Conservation (phyloP, 2,113 vertebrate genomes). For the Aphelocoma coerulescens region DNA sequence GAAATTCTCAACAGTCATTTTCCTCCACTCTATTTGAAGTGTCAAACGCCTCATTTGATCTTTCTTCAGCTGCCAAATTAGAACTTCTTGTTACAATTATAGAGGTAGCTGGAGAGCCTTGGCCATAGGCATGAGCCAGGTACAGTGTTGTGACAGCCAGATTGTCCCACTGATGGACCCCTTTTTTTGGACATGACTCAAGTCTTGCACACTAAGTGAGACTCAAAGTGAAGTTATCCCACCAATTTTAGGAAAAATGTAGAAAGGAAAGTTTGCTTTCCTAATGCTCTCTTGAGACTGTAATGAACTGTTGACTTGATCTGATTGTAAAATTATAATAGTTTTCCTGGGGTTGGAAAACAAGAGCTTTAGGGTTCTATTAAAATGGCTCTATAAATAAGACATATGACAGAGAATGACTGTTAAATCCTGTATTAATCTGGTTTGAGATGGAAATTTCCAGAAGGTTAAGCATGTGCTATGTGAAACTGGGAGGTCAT, state of each 20-base stretch:
- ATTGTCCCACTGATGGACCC: background rate
- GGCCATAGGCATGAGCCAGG: background rate
- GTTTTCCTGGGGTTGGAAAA: background rate
- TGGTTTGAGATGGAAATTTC: background rate
- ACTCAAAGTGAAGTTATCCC: background rate
- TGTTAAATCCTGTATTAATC: background rate
- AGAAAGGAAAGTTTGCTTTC: background rate
- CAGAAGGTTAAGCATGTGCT: background rate
- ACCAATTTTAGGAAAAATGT: background rate
- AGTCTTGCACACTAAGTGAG: background rate
- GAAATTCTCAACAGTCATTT: background rate
- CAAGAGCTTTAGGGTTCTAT: background rate
- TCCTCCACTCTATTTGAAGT: background rate
- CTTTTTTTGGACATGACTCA: background rate
- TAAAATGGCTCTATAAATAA: background rate
- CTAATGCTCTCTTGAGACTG: background rate
- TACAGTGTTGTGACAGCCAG: background rate
- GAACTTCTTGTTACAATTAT: background rate
- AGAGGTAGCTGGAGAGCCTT: background rate
- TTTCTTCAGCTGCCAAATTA: background rate
- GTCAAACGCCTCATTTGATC: background rate
- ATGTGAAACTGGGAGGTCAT: background rate
- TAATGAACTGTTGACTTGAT: background rate
- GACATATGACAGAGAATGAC: background rate
- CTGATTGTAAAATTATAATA: background rate